phyloP scores from a whole-genome alignment of 2,797 vertebrate genomes.

The Urophycis tenuis region DNA sequence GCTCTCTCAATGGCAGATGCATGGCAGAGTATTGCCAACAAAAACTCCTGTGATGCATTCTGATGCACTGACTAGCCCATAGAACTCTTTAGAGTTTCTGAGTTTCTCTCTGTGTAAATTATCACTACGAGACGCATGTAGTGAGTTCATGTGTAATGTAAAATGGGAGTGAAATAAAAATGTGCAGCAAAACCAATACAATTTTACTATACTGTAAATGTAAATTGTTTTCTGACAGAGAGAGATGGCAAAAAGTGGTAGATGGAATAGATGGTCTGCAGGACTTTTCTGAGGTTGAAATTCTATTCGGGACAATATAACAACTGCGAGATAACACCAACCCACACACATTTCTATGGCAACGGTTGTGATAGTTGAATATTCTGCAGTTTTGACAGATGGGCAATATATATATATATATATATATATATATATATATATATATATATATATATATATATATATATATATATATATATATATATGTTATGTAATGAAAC shows the following conservation, averaged over 20 bases:
- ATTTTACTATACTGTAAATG: neutral
- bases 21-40: too few species aligned
- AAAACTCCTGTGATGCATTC: too few species aligned
- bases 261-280: neutral
- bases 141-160: neutral
- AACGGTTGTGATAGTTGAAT: conserved; percentile 62
- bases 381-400: conserved; percentile 26
- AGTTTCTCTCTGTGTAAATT: too few species aligned
- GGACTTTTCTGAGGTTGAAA: neutral
- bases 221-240: neutral
- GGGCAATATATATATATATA: conserved; percentile 36
- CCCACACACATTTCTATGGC: conserved; percentile 63
- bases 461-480: too few species aligned
- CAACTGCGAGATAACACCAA: conserved; percentile 40
- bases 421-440: conserved; percentile 36
- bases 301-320: conserved; percentile 17
- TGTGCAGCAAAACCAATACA: neutral
- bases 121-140: neutral
- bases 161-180: neutral
- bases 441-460: conserved; percentile 34
- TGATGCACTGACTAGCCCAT: too few species aligned
- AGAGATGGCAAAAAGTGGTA: neutral
- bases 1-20: too few species aligned
- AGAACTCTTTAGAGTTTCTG: too few species aligned
- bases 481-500: neutral